These are phyloP conservation scores for Mohoua ochrocephala DNA, from an alignment of 2,113 vertebrate species.

Conservation along the genomic window DNA sequence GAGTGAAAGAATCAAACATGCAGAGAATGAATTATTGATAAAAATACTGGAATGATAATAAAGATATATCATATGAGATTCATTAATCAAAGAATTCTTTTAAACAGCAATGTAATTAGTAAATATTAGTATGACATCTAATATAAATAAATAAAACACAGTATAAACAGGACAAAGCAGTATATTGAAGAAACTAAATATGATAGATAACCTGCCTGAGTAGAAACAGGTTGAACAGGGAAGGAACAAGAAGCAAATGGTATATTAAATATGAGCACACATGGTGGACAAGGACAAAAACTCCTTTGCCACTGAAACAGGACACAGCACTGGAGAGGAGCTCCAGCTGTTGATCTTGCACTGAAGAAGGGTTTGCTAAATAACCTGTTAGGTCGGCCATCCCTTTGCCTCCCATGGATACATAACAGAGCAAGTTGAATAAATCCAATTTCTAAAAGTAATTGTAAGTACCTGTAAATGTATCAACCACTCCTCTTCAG, in stretches of 20 bases:
- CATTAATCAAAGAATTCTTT: not conserved
- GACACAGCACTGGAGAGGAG: not conserved
- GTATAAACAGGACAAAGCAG: not conserved
- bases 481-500: not conserved
- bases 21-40: not conserved
- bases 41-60: not conserved
- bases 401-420: not conserved
- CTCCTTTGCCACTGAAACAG: not conserved
- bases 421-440: not conserved
- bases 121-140: not conserved
- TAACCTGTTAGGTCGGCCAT: not conserved
- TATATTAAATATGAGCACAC: not conserved
- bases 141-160: not conserved
- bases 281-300: not conserved
- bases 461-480: not conserved
- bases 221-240: not conserved
- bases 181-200: not conserved
- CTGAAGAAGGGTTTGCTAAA: not conserved
- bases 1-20: slow-evolving; percentile 25
- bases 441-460: not conserved
- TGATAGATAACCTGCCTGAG: not conserved
- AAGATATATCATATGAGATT: not conserved
- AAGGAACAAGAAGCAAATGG: not conserved
- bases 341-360: not conserved
- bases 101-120: not conserved